A percentile compares a stretch with the other conserved stretches of the same genome.
Evolutionary conservation across 1,140 invertebrate genomes (phyloP).

Genomic region (Globodera rostochiensis): DNA sequence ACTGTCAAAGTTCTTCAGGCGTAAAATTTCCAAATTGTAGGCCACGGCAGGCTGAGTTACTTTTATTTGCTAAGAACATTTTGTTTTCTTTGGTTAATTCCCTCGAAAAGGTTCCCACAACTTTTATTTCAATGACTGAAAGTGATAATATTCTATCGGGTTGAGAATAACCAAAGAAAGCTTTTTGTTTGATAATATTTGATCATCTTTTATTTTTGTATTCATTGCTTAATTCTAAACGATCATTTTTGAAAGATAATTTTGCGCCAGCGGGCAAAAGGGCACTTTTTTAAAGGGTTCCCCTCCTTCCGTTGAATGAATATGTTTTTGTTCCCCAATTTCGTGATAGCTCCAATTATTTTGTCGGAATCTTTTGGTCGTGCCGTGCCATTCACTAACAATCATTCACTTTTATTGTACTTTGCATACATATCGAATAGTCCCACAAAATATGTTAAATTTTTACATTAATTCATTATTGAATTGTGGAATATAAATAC

Average conservation of each 20-base stretch:
- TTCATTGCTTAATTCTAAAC: neutral
- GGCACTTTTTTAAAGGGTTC: neutral
- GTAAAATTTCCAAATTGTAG: slow-evolving; percentile 8
- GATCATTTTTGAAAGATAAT: no score
- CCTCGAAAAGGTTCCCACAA: no score
- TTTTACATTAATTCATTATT: neutral
- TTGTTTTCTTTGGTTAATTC: no score
- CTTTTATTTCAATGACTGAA: no score
- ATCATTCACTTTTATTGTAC: neutral
- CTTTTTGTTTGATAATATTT: neutral
- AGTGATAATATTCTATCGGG: no score
- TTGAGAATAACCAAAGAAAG: neutral
- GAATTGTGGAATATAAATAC: no score
- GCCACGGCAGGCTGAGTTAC: no score
- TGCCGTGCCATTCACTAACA: neutral
- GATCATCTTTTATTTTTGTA: neutral
- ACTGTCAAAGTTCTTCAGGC: neutral
- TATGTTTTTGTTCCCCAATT: no score
- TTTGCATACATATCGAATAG: neutral
- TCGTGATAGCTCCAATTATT: no score
- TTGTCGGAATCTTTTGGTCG: neutral
- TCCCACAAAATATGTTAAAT: no score
- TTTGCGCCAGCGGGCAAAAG: no score
- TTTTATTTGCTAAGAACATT: no score
- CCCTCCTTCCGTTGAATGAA: neutral